Evolutionary conservation across 2,888 invertebrate species (phyloP), one percentile per base, ranked within the genome.

Genomic region (Gymnoscelis rufifasciata): DNA sequence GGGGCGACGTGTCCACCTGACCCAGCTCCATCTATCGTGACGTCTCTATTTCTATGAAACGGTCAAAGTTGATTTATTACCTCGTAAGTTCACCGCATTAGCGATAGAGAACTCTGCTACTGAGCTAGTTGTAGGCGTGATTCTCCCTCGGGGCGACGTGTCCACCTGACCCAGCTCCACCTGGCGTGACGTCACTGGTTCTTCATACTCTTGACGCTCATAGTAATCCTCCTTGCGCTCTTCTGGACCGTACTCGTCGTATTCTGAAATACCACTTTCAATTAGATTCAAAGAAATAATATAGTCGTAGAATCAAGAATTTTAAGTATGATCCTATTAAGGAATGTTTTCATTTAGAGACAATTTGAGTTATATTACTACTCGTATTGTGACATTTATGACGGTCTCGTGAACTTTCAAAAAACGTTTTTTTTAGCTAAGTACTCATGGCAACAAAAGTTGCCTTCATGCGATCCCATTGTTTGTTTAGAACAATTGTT

Each of bases 81-180:
- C 87, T 78, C 86, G 79, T 50, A 82, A 72, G 66, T 86, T 87
- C 19, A 19, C 19, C 2, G 19, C 19, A 19, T 19, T 19, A 19
- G 19, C 19, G 27, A 84, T 70, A 0, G 83, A 82, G 62, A 72
- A 80, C 49, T 83, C 84, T 0, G 83, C 69, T 0, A 86, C 80
- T 0, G 83, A 67, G 31, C 69, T 74, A 3, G 68, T 57, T 0
- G 80, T 79, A 0, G 84, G 71, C 33, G 79, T 77, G 46, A 71
- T 74, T 39, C 60, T 61, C 0, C 66, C 59, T 23, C 71, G 70
- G 0, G 64, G 69, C 0, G 64, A 51, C 0, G 70, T 61, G 6
- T 78, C 74, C 24, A 75, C 39, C 31, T 69, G 74, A 1, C 63
- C 69, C 7, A 76, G 53, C 29, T 78, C 76, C 12, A 66, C 65